Conservation (phyloP, 2,888 invertebrate genomes). For the Oxytorus armatus region DNA sequence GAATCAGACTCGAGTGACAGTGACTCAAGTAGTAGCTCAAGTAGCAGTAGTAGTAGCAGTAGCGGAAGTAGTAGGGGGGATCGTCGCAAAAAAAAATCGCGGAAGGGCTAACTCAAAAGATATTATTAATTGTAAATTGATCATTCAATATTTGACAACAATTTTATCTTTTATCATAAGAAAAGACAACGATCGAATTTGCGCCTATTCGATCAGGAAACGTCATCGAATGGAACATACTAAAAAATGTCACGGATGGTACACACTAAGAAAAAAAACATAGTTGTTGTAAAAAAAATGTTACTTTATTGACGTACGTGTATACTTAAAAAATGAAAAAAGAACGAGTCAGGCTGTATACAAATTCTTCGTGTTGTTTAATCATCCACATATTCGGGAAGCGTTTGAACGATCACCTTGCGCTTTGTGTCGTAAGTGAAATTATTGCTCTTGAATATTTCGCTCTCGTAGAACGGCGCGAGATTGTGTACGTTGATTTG, state of each 20-base stretch:
- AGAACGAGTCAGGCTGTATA: slow-evolving; percentile 30
- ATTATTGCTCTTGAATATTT: slow-evolving; percentile 94
- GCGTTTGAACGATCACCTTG: slow-evolving; percentile 93
- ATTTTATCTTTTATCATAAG: slow-evolving; percentile 13
- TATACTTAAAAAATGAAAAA: slow-evolving; percentile 32
- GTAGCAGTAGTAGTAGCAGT: slow-evolving; percentile 65
- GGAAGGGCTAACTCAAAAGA: slow-evolving; percentile 23
- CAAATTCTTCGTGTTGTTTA: slow-evolving; percentile 59
- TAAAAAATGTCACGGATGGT: not conserved
- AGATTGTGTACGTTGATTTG: slow-evolving; percentile 96
- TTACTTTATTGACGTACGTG: slow-evolving; percentile 56
- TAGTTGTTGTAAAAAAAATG: slow-evolving; percentile 47
- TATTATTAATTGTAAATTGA: slow-evolving; percentile 16
- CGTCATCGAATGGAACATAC: not conserved
- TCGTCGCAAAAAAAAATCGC: slow-evolving; percentile 56
- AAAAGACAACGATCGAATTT: too few relatives aligned
- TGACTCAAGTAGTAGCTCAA: slow-evolving; percentile 69
- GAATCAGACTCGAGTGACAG: slow-evolving; percentile 79
- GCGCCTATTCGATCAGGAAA: not conserved
- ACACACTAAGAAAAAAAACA: slow-evolving; percentile 11
- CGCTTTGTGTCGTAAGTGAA: slow-evolving; percentile 94
- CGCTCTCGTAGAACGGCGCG: slow-evolving; percentile 95
- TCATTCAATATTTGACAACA: slow-evolving; percentile 1
- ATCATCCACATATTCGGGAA: slow-evolving; percentile 87
- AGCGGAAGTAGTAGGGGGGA: slow-evolving; percentile 60